Evolutionary conservation across 2,888 invertebrate genomes (phyloP), one percentile per base, ranked within the genome.

Genomic region (Hirtodrosophila trivittata): DNA sequence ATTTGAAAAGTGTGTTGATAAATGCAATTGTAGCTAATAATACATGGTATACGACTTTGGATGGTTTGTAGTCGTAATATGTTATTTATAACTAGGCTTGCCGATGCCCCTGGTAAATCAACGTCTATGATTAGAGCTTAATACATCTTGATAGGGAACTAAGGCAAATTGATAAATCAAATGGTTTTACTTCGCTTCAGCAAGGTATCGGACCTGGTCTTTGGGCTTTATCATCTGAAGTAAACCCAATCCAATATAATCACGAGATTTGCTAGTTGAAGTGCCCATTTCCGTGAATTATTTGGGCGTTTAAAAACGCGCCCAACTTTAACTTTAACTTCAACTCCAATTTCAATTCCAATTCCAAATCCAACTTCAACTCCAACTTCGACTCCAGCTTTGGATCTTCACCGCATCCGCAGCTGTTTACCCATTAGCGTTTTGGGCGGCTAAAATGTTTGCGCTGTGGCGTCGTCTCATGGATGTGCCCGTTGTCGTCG

Each of bases 371-470:
- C 56, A 56, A 55, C 56, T 64, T 51, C 51, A 51, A 37, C 42
- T 60, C 45, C 21, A 37, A 51, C 49, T 52, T 46, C 43, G 26
- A 50, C 18, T 41, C 30, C 38, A 50, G 63, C 59, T 70, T 75
- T 70, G 74, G 75, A 75, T 67, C 81, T 81, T 77, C 62, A 66
- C 72, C 76, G 62, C 70, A 68, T 67, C 59, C 66, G 66, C 64
- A 67, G 49, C 47, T 88, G 86, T 88, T 88, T 88, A 84, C 87
- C 88, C 88, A 88, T 88, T 88, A 88, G 86, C 87, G 88, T 86
- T 81, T 77, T 81, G 77, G 69, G 67, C 70, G 57, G 50, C 74
- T 81, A 76, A 82, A 82, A 82, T 82, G 76, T 82, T 82, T 82
- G 66, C 77, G 66, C 59, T 72, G 70, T 52, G 76, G 54, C 67